A percentile compares a stretch with the other conserved stretches of the same genome.
Evolutionary conservation across 2,888 invertebrate genomes (phyloP).

Genomic region (Anoplius nigerrimus): DNA sequence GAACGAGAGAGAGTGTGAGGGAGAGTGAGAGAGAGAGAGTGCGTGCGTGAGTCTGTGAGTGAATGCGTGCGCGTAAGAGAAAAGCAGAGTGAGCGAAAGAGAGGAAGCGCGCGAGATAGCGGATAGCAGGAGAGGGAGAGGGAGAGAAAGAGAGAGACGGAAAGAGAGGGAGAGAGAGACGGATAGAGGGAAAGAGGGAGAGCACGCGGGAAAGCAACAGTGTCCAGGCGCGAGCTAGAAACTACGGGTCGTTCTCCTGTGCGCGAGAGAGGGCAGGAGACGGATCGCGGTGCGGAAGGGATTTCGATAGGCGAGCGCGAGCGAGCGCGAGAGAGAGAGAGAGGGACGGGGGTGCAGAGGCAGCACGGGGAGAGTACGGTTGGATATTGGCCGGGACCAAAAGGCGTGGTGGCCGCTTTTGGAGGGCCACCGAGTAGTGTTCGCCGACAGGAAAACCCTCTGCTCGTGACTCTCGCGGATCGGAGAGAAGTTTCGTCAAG

Average conservation of each 20-base stretch:
- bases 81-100: no score
- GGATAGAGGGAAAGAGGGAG: conserved; percentile 10
- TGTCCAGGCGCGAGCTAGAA: conserved; percentile 35
- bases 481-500: not conserved
- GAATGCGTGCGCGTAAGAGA: no score
- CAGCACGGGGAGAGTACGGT: not conserved
- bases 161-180: not conserved
- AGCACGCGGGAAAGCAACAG: conserved; percentile 58
- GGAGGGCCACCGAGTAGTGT: not conserved
- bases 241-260: conserved; percentile 23
- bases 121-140: not conserved
- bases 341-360: not conserved
- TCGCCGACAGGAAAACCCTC: no score
- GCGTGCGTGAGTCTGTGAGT: no score
- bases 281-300: conserved; percentile 6
- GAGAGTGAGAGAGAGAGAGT: no score
- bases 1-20: not conserved
- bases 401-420: not conserved
- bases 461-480: no score
- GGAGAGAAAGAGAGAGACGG: not conserved
- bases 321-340: no score
- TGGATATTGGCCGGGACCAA: not conserved
- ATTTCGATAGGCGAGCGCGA: not conserved
- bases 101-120: no score
- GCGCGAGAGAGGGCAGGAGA: conserved; percentile 9